These are phyloP conservation scores for Microctenopoma steveboyesi DNA, from an alignment of 2,797 vertebrate genomes.

Conservation along the genomic window DNA sequence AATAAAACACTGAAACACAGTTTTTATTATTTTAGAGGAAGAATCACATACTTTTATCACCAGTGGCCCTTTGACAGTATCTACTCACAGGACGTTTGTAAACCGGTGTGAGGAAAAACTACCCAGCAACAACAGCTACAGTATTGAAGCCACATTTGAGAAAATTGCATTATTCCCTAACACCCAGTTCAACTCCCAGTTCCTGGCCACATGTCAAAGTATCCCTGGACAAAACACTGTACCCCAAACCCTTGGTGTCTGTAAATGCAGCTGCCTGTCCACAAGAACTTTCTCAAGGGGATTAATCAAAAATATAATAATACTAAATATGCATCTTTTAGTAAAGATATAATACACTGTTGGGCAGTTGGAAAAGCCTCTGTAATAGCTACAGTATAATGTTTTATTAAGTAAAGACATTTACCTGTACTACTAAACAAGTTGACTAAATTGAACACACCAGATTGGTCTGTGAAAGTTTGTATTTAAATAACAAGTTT, in stretches of 20 bases:
- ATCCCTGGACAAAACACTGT: no score
- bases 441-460: constrained; percentile 15
- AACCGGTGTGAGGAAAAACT: constrained; percentile 5
- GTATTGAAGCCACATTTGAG: not conserved
- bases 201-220: no score
- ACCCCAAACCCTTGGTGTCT: no score
- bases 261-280: no score
- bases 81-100: constrained; percentile 23
- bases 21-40: not conserved
- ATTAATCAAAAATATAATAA: no score
- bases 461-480: constrained; percentile 15
- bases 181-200: no score
- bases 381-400: no score
- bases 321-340: no score
- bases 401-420: not conserved
- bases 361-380: no score
- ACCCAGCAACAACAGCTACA: not conserved
- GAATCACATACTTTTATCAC: not conserved
- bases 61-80: constrained; percentile 23
- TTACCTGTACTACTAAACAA: not conserved
- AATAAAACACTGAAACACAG: no score
- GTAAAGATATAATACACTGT: no score
- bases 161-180: constrained; percentile 2
- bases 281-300: no score
- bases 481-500: constrained; percentile 14